Conservation (phyloP, 2,113 vertebrate genomes). For the Prionailurus bengalensis region DNA sequence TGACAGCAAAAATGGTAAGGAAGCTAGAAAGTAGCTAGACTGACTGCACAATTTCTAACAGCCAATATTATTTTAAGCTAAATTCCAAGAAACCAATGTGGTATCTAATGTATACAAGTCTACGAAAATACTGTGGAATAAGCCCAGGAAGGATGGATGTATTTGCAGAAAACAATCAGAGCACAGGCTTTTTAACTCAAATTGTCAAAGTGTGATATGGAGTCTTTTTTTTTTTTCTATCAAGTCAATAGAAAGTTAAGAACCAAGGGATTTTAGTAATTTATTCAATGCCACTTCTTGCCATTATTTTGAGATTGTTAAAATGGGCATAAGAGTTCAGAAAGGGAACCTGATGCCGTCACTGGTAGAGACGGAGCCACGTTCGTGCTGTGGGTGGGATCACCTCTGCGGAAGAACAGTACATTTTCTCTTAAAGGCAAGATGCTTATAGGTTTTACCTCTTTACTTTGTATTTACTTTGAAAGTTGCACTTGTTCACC, state of each 20-base stretch:
- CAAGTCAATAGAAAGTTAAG: not conserved
- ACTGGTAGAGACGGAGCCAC: not conserved
- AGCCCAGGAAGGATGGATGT: not conserved
- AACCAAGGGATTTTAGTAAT: not conserved
- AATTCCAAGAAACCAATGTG: not conserved
- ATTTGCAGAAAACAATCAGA: not conserved
- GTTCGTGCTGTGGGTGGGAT: not conserved
- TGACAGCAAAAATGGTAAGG: not conserved
- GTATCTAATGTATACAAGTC: not conserved
- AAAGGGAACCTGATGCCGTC: not conserved
- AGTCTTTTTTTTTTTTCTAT: not conserved
- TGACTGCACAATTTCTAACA: not conserved
- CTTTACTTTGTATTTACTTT: conserved; percentile 59
- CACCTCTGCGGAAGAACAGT: not conserved
- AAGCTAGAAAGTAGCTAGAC: not conserved
- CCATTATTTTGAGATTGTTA: conserved; percentile 17
- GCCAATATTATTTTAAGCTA: not conserved
- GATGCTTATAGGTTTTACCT: conserved; percentile 60
- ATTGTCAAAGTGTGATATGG: not conserved
- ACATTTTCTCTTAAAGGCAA: conserved; percentile 59
- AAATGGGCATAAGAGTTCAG: not conserved
- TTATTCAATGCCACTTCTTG: conserved; percentile 48
- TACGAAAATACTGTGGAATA: not conserved
- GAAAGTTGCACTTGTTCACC: conserved; percentile 79
- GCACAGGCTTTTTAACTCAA: not conserved